Conservation (phyloP, 92 coral and sea anemone genomes). For the Bergia sp. region DNA sequence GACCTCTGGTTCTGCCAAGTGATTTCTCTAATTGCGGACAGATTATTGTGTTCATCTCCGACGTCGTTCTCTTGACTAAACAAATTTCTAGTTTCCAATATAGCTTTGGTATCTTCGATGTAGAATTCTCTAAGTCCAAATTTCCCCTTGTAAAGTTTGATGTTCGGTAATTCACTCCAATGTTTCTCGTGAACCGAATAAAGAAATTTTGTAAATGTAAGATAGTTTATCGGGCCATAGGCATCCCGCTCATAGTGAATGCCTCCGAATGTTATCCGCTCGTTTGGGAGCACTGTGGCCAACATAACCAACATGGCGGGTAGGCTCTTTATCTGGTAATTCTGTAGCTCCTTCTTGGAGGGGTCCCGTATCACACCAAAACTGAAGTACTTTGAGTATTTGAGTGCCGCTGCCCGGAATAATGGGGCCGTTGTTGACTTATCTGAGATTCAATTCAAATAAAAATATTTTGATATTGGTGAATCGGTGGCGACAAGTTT, state of each 20-base stretch:
- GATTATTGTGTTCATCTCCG: not conserved
- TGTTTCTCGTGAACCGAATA: conserved; percentile 90
- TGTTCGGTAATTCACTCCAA: conserved; percentile 78
- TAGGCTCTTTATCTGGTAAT: conserved; percentile 58
- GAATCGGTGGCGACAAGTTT: not conserved
- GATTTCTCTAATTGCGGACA: conserved; percentile 60
- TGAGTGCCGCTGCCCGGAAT: conserved; percentile 78
- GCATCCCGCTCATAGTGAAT: conserved; percentile 71
- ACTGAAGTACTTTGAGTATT: conserved; percentile 84
- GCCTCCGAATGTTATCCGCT: conserved; percentile 65
- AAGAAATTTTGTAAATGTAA: conserved; percentile 78
- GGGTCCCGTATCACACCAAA: conserved; percentile 84
- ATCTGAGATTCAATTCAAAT: conserved; percentile 54
- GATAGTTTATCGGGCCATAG: conserved; percentile 80
- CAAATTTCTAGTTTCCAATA: conserved; percentile 48
- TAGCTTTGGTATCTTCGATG: conserved; percentile 65
- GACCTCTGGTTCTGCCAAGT: conserved; percentile 71
- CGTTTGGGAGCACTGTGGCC: conserved; percentile 62
- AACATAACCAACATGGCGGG: conserved; percentile 79
- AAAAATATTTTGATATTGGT: not conserved
- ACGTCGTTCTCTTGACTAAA: not conserved
- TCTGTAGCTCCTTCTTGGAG: conserved; percentile 53
- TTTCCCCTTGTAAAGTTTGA: conserved; percentile 72
- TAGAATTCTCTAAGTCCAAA: conserved; percentile 71
- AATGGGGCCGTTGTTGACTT: conserved; percentile 73